Base-by-base conservation (phyloP, 2,797 vertebrate species). In the Sebastes ruberrimus region DNA sequence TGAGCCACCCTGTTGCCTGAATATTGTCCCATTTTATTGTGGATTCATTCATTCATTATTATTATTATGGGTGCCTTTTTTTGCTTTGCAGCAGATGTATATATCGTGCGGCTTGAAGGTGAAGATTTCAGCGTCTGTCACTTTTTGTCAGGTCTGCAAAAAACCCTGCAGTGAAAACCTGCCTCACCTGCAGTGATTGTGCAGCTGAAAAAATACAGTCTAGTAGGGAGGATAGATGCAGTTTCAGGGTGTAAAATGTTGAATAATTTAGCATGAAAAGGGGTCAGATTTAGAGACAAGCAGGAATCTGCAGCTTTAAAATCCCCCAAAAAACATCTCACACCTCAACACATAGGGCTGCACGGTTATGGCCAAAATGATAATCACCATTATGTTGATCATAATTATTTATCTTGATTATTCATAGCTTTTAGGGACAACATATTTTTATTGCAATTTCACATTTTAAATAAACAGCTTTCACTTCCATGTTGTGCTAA, bases 1-100 rank as follows among this genome's bases (percentile, higher is more conserved):
- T 27, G 61, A 84, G 83, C 86, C 85, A 74, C 82, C 73, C 46
- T 80, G 74, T 82, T 86, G 81, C 57, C 70, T 63, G 28, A 70
- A 32, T 38, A 38, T 30, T 38, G 61, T 73, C 28, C 11, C 2
- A 38, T 38, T 68, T 28, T 72, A 22, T 25, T n/a, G 35, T 32
- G 20, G 16, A 10, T 78, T 22, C 22, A 28, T 16, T 32, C n/a
- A 20, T 85, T 6, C 55, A 74, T 49, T 2, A 14, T 7, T 16
- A 56, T 14, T 35, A 35, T 55, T 7, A 46, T 62, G 1, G 55
- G 49, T 5, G 73, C 30, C 16, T 64, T 38, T 38, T 38, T 38
- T 61, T 22, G 64, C 49, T 76, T 52, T 81, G 72, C 76, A 84
- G 55, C 52, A 18, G 25, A 55, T 56, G 69, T 35, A 76, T n/a